Conservation (phyloP, 1,140 invertebrate genomes). For the Calliopsis andreniformis region DNA sequence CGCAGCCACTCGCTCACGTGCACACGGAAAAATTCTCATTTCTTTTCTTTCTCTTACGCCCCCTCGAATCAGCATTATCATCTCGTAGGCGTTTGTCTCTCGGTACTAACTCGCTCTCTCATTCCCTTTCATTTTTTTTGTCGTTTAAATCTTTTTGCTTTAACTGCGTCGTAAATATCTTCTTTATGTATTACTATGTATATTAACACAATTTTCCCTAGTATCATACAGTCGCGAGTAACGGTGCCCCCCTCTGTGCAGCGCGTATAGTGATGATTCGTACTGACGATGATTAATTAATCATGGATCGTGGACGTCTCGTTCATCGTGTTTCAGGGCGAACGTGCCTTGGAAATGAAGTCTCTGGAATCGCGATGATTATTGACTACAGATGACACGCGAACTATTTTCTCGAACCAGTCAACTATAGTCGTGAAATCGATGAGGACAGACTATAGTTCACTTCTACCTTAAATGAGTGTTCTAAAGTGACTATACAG, state of each 20-base stretch:
- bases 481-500: no score
- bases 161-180: constrained; percentile 48
- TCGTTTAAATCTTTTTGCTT: constrained; percentile 44
- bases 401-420: no score
- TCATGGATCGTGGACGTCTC: constrained; percentile 34
- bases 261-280: constrained; percentile 13
- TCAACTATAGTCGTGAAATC: no score
- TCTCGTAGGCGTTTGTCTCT: constrained; percentile 48
- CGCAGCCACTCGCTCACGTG: constrained; percentile 47
- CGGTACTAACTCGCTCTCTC: constrained; percentile 33
- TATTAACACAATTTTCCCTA: constrained; percentile 74
- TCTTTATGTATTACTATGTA: constrained; percentile 55
- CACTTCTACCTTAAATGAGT: no score
- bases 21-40: constrained; percentile 3
- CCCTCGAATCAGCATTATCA: constrained; percentile 47
- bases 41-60: constrained; percentile 42
- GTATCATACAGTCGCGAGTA: constrained; percentile 75
- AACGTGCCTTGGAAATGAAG: constrained; percentile 33
- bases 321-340: neutral
- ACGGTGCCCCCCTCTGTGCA: constrained; percentile 50
- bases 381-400: no score
- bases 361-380: no score
- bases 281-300: constrained; percentile 19
- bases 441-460: no score
- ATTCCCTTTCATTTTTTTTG: constrained; percentile 18